These are phyloP conservation scores for Crenuchus spilurus DNA, from an alignment of 2,797 vertebrate species.

Conservation along the genomic window DNA sequence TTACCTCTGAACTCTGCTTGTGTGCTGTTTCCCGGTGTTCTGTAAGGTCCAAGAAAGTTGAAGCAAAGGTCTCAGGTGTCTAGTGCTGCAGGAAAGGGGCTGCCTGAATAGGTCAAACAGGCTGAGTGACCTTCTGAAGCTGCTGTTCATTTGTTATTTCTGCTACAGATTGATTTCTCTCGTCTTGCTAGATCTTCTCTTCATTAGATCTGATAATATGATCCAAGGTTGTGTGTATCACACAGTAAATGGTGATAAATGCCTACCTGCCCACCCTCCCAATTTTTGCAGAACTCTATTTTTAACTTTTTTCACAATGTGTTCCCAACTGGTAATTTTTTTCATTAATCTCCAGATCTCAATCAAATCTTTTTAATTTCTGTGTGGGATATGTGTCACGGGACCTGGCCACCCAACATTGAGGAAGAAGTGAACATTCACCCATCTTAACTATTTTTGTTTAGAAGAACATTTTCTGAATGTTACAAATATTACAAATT, in stretches of 20 bases:
- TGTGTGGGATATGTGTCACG: too few relatives aligned
- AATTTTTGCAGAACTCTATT: too few relatives aligned
- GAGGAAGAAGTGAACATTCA: too few relatives aligned
- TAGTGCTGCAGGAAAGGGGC: conserved; percentile 50
- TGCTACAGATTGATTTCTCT: conserved; percentile 24
- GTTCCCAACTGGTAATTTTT: too few relatives aligned
- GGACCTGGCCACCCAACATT: too few relatives aligned
- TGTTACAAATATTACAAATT: too few relatives aligned
- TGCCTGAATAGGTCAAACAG: conserved; percentile 63
- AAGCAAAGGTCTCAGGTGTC: conserved; percentile 67
- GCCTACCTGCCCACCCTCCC: too few relatives aligned
- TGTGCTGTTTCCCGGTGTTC: conserved; percentile 23
- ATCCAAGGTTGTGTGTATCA: conserved; percentile 13
- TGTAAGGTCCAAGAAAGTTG: conserved; percentile 62
- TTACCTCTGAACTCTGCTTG: conserved; percentile 24
- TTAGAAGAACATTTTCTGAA: too few relatives aligned
- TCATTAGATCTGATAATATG: conserved; percentile 26
- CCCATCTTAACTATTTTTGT: too few relatives aligned
- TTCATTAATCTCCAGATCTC: too few relatives aligned
- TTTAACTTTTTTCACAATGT: too few relatives aligned
- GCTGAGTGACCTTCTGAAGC: conserved; percentile 62
- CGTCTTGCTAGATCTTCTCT: neutral
- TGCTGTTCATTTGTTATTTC: conserved; percentile 12
- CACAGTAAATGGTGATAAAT: conserved; percentile 41
- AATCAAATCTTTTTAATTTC: too few relatives aligned